phyloP scores from a whole-genome alignment of 2,797 vertebrate genomes.

The Halcyon smyrnensis region DNA sequence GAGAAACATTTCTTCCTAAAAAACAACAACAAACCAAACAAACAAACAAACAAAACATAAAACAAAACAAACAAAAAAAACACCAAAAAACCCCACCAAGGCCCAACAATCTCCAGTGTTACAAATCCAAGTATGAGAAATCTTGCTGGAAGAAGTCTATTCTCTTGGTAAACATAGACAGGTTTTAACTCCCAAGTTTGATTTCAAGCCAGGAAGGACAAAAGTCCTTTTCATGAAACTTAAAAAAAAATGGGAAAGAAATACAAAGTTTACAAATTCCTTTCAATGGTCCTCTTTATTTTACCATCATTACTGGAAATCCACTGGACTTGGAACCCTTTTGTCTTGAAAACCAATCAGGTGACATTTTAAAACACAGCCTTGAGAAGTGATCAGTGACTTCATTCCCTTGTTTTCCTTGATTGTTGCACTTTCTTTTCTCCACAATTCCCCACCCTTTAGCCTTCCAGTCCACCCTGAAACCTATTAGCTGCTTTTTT shows the following conservation, averaged over 20 bases:
- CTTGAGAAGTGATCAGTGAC: constrained; percentile 36
- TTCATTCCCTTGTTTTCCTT: constrained; percentile 26
- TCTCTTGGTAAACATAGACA: not conserved
- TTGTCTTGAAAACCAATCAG: constrained; percentile 38
- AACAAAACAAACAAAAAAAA: not conserved
- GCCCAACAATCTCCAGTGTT: not conserved
- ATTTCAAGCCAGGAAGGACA: constrained; percentile 28
- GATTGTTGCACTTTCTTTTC: not conserved
- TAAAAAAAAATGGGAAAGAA: constrained; percentile 29
- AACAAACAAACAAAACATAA: not conserved
- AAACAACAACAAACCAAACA: not conserved
- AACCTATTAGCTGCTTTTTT: not conserved
- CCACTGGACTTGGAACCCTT: constrained; percentile 28
- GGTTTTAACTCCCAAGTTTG: constrained; percentile 6
- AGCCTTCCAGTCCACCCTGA: not conserved
- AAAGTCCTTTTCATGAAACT: constrained; percentile 44
- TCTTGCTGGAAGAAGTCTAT: not conserved
- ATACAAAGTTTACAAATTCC: constrained; percentile 33
- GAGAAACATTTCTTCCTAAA: not conserved
- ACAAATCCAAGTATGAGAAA: not conserved
- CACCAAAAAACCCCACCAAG: not conserved
- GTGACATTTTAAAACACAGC: constrained; percentile 32
- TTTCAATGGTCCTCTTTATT: constrained; percentile 25
- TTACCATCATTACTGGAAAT: constrained; percentile 35
- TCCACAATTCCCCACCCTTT: not conserved